phyloP scores from a whole-genome alignment of 2,797 vertebrate genomes.

The Lycodopsis pacificus region DNA sequence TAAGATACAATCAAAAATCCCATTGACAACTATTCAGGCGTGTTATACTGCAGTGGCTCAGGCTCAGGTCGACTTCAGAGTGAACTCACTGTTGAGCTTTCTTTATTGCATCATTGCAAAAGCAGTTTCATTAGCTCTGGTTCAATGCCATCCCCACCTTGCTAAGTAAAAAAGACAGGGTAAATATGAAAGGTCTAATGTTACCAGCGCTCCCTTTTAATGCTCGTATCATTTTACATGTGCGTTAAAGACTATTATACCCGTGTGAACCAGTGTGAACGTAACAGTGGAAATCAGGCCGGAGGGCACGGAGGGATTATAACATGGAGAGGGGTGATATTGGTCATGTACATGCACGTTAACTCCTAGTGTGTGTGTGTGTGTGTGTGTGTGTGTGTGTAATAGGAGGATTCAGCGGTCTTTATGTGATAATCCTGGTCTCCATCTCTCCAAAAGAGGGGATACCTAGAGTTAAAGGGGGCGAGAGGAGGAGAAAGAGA shows the following conservation, averaged over 20 bases:
- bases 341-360: constrained; percentile 37
- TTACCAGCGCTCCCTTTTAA: constrained; percentile 39
- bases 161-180: constrained; percentile 9
- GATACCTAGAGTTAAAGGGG: constrained; percentile 29
- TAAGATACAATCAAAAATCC: background rate
- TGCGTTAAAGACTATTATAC: constrained; percentile 51
- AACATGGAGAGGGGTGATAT: constrained; percentile 70
- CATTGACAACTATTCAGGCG: background rate
- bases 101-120: constrained; percentile 35
- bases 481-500: constrained; percentile 28
- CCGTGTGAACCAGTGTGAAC: constrained; percentile 55
- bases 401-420: constrained; percentile 59
- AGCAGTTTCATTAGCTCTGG: constrained; percentile 35
- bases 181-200: constrained; percentile 38
- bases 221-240: constrained; percentile 60
- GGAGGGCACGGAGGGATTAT: constrained; percentile 74
- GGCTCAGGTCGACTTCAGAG: constrained; percentile 1
- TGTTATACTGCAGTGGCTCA: background rate
- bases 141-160: constrained; percentile 19
- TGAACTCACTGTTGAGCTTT: background rate
- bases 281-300: constrained; percentile 54
- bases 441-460: constrained; percentile 43
- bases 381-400: constrained; percentile 35
- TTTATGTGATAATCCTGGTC: constrained; percentile 63
- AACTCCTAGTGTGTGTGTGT: constrained; percentile 16